Evolutionary conservation across 2,797 vertebrate genomes (phyloP), one percentile per base, ranked within the genome.

Genomic region (Sitta carolinensis): DNA sequence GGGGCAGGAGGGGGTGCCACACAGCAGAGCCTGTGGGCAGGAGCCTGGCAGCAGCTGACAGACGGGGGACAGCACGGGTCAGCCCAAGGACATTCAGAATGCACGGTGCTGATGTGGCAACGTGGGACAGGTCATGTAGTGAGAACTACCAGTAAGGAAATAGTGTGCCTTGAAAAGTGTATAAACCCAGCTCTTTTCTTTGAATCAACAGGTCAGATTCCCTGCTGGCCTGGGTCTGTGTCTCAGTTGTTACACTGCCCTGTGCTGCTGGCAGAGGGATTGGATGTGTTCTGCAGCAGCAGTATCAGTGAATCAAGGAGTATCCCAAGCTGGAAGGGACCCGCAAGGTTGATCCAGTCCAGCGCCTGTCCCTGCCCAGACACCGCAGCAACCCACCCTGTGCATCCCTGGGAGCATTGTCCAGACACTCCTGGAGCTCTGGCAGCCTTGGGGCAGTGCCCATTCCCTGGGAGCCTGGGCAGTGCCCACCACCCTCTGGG

Each of bases 351-450:
- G 40, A 25, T 21, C 13, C 10, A 52, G 11, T 16, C 30, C 78
- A 20, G 1, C 3, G 2, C 23, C 32, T 19, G 32, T 1, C 17
- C 38, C 66, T 61, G 47, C 66, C 0, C 55, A 45, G 66, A 45
- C n/a, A 7, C 27, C 47, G 17, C 57, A 70, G 5, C 47, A 62
- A 7, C 38, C 78, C 66, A 43, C 26, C 38, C 64, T 69, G 64
- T 3, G 26, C 40, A 77, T 30, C 45, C 36, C 55, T 59, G 47
- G 20, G 0, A 26, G 32, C 0, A 0, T 1, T 51, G 21, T 13
- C 55, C 47, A 70, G 69, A 43, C 3, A 0, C 66, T 32, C n/a
- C 50, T 63, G 58, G 15, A 73, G 80, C 50, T 83, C 50, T 83
- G 80, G 42, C 80, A 73, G 59, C 50, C 58, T n/a, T 1, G 5